Evolutionary conservation across 1,140 invertebrate species (phyloP), one percentile per base, ranked within the genome.

Genomic region (Antheraea mylitta): DNA sequence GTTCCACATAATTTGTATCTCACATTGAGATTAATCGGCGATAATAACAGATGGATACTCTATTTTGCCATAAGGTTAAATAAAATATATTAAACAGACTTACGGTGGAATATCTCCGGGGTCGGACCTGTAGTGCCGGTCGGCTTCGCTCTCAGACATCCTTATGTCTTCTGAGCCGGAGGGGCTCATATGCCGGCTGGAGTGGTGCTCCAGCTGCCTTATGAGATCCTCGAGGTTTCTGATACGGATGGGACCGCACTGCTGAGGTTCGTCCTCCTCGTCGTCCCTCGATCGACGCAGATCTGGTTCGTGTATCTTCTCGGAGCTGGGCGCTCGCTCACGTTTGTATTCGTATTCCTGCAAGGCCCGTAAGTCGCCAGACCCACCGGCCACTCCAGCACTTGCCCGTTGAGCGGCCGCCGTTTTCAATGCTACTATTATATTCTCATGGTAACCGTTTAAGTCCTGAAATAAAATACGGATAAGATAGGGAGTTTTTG

Each of bases 391-490:
- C 95, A 87, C 58, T 95, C 97, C 89, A 0, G 82, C 85, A 68
- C 81, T 87, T 0, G 89, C 89, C 93, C 95, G 94, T 77, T 97
- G 96, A 3, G 93, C 94, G 16, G 96, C 96, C 0, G 97, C 97
- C 69, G 95, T 96, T 60, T 97, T 95, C 74, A 99, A 83, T 10
- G 97, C 97, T 83, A 98, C 97, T 61, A 99, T 93, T 75, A 99
- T 97, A 77, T 98, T 97, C 77, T 98, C 97, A 81, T 98, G 97
- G 86, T 98, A 99, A 4, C 97, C 97, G 73, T 98, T 98, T 8
- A 98, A 91, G 64, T 95, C 97, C 91, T 97, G 97, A 10, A 98
- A 45, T 66, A 48, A 0, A 30, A 30, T 30, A 30, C 22, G 22
- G 30, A 42, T 42, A 8, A 42, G 38, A 42, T 42, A 30, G 4